phyloP scores from a whole-genome alignment of 2,113 vertebrate species.

The Erpornis zantholeuca region DNA sequence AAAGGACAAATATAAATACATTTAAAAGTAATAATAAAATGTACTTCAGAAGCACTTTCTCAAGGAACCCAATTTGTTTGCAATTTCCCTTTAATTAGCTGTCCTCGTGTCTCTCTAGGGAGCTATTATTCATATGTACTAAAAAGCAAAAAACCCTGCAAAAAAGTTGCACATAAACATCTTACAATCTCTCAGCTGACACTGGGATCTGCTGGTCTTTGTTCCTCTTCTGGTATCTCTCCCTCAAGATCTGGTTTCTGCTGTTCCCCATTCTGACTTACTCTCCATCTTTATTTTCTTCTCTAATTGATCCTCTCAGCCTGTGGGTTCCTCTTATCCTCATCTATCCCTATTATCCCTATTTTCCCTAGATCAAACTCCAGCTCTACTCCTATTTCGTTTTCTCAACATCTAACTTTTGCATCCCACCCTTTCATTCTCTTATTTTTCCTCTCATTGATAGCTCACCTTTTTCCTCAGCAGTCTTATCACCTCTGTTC shows the following conservation, averaged over 20 bases:
- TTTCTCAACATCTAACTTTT: not conserved
- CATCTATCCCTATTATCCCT: not conserved
- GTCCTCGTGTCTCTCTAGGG: not conserved
- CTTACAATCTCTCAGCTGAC: not conserved
- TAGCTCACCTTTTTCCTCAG: not conserved
- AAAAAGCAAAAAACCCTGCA: not conserved
- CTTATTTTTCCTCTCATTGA: not conserved
- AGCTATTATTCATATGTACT: not conserved
- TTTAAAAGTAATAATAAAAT: not conserved
- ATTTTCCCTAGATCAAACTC: not conserved
- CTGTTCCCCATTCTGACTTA: not conserved
- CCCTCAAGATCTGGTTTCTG: not conserved
- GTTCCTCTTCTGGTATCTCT: not conserved
- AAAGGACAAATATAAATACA: slow-evolving; percentile 8
- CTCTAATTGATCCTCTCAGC: not conserved
- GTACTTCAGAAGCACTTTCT: not conserved
- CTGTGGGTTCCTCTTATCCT: not conserved
- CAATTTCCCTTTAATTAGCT: not conserved
- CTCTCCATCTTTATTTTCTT: not conserved
- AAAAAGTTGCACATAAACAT: not conserved
- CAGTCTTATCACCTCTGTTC: not conserved
- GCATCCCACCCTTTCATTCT: not conserved
- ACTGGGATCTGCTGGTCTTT: not conserved
- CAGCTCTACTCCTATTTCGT: not conserved
- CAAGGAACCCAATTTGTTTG: not conserved